Base-by-base conservation (phyloP, 2,888 invertebrate species). In the Pogonocherus hispidulus region DNA sequence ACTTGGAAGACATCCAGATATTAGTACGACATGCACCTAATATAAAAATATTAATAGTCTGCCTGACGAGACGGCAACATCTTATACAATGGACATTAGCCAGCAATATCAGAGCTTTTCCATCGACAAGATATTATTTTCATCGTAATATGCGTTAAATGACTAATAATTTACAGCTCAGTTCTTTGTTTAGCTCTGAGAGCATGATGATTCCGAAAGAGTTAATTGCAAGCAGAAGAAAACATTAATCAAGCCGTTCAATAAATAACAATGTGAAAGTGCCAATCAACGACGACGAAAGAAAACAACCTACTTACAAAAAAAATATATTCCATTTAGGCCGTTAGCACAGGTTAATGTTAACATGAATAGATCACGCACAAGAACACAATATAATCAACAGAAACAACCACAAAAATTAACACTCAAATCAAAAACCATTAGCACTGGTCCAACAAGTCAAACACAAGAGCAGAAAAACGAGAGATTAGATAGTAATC, bases 301-400 rank as follows among this genome's bases (percentile, higher is more conserved):
- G 46, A 27, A 37, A 63, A 32, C 22, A 60, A 67, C 60, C 71
- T 68, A 67, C 62, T 71, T 57, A 73, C 59, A 49, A 67, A 41
- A 71, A 72, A 67, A 69, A 51, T 69, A 47, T 71, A 73, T 71
- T 73, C 73, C 73, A 73, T 73, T 66, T 66, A 59, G 51, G 23
- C 20, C 23, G 19, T 9, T 41, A 41, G 14, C 23, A 54, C 37
- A n/a, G 41, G 66, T 63, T 35, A 51, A 59, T 64, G 49, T 51
- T 27, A 62, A 66, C 37, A 60, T 63, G 67, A 46, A 63, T 69
- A 63, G 55, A 54, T n/a, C 70, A 69, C 64, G 66, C 73, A 71
- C 68, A 62, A 41, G 16, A 67, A 35, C 62, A 62, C 51, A 37
- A 41, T 16, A 62, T 55, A 66, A 67, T 64, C 49, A 67, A 72